Evolutionary conservation across 2,113 vertebrate genomes (phyloP), one percentile per base, ranked within the genome.

Genomic region (Syrrhaptes paradoxus): DNA sequence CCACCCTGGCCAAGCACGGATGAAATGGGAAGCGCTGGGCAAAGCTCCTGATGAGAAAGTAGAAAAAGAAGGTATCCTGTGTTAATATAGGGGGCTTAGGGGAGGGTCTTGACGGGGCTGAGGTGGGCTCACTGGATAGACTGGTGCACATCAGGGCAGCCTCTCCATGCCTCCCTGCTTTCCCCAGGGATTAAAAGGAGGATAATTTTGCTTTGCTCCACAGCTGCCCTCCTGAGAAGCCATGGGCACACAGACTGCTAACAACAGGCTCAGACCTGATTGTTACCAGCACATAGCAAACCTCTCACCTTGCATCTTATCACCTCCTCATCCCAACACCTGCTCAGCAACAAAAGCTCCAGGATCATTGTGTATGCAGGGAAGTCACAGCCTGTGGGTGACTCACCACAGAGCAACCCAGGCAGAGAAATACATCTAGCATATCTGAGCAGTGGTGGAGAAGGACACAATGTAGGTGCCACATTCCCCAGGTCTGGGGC

Each of bases 11-110:
- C 1, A 1, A 85, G 3, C 3, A 4, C 11, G 0, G 45, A 45
- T 12, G 15, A 62, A 59, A 54, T 5, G 38, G 38, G 70, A 65
- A 43, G 45, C 1, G 1, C 41, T 76, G 58, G 14, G 20, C 46
- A 82, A 75, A 93, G 57, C 41, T 91, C 85, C 95, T 96, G 77
- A 34, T 21, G 20, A 87, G 48, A 92, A 93, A 90, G 46, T 10
- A 58, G 55, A 90, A 41, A 93, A 70, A 57, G 10, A 93, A 74
- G 7, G 5, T 54, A 25, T 45, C 8, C 43, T 59, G 5, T 45
- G 29, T 94, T 77, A 93, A 16, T 21, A n/a, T 26, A 17, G 11
- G 2, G 6, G 24, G 36, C 19, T 71, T 55, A 52, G 19, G 41
- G 10, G 21, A 61, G 9, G 22, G 6, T 6, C 41, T 55, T 70